phyloP scores from a whole-genome alignment of 2,797 vertebrate species.

The Chromis chromis region DNA sequence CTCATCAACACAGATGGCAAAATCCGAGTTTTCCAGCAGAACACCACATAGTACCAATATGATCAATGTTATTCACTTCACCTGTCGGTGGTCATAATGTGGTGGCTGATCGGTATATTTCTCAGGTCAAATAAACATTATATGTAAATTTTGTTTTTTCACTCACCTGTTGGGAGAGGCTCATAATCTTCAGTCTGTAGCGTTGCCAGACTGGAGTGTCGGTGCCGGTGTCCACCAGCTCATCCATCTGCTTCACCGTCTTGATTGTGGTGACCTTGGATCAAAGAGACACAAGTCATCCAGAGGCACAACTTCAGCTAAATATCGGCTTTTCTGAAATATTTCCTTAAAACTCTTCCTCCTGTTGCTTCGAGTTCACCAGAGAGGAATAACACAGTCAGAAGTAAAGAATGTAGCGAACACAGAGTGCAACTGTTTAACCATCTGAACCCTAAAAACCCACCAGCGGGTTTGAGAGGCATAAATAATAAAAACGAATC shows the following conservation, averaged over 20 bases:
- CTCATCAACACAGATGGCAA: too few relatives aligned
- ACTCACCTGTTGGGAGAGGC: slow-evolving; percentile 91
- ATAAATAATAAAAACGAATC: too few relatives aligned
- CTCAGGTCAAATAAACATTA: background rate
- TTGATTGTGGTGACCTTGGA: slow-evolving; percentile 96
- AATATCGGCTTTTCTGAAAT: background rate
- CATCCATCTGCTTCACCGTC: slow-evolving; percentile 95
- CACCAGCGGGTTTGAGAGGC: too few relatives aligned
- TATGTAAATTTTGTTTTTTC: background rate
- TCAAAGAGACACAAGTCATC: slow-evolving; percentile 27
- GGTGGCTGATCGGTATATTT: background rate
- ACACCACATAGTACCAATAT: too few relatives aligned
- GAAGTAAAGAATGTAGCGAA: background rate
- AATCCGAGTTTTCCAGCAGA: too few relatives aligned
- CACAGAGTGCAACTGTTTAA: too few relatives aligned
- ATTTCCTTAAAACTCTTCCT: background rate
- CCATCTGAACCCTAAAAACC: too few relatives aligned
- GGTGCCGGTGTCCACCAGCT: slow-evolving; percentile 93
- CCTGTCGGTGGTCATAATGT: too few relatives aligned
- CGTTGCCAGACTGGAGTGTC: slow-evolving; percentile 90
- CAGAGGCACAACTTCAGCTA: background rate
- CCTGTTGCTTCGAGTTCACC: background rate
- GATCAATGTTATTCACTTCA: too few relatives aligned
- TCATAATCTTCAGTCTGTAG: slow-evolving; percentile 90
- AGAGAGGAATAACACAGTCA: background rate